Conservation (phyloP, 2,113 vertebrate species). For the Colistium nudipinnis region DNA sequence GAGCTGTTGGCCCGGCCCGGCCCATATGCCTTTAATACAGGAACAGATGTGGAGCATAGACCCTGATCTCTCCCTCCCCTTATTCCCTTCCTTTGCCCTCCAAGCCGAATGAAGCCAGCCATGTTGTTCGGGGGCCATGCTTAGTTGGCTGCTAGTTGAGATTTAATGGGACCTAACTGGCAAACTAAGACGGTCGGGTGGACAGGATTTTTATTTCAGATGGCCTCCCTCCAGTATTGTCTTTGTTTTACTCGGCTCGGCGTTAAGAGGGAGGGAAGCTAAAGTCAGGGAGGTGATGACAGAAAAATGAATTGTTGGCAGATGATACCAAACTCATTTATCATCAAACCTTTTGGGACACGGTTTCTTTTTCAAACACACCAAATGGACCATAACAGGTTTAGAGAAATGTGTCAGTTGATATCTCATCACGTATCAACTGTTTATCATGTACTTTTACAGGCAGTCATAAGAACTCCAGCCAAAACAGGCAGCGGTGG, state of each 20-base stretch:
- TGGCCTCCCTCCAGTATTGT: slow-evolving; percentile 52
- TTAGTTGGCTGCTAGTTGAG: slow-evolving; percentile 67
- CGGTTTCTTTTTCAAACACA: slow-evolving; percentile 53
- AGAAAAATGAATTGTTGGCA: slow-evolving; percentile 61
- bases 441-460: slow-evolving; percentile 23
- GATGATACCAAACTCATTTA: slow-evolving; percentile 55
- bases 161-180: slow-evolving; percentile 73
- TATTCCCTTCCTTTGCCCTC: slow-evolving; percentile 51
- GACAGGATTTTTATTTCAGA: slow-evolving; percentile 72
- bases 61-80: slow-evolving; percentile 50
- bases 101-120: slow-evolving; percentile 62
- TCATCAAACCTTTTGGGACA: slow-evolving; percentile 48
- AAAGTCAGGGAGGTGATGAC: slow-evolving; percentile 47
- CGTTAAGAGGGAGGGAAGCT: slow-evolving; percentile 19
- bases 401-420: slow-evolving; percentile 44
- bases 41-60: slow-evolving; percentile 81
- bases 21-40: slow-evolving; percentile 84
- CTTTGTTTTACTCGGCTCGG: slow-evolving; percentile 33
- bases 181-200: slow-evolving; percentile 63
- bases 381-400: slow-evolving; percentile 42
- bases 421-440: slow-evolving; percentile 49
- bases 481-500: slow-evolving; percentile 13
- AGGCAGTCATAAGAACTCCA: slow-evolving; percentile 23
- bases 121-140: slow-evolving; percentile 64
- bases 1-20: slow-evolving; percentile 61